Base-by-base conservation (phyloP, 1,140 invertebrate genomes). In the Bombus turneri region DNA sequence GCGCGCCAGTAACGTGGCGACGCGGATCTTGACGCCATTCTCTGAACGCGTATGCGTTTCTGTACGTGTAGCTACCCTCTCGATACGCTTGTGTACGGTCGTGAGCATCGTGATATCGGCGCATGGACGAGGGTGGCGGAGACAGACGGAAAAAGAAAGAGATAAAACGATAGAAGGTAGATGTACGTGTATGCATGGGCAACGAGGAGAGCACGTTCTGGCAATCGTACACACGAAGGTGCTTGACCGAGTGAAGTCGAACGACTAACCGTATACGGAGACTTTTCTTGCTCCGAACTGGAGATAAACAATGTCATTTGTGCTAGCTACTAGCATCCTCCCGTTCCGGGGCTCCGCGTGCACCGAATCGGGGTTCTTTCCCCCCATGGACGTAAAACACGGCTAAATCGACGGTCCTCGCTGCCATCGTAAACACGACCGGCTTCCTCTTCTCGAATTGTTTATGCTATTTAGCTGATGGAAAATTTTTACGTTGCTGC, bases 11-110 rank as follows among this genome's bases (percentile, higher is more conserved):
- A 89, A 86, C 86, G 85, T 91, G 92, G 91, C 92, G 92, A 92
- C 92, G 91, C 87, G 87, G 90, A 88, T 93, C 92, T 92, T 93
- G 92, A 93, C 92, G 92, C 92, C 92, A 89, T 90, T 92, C 86
- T 87, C 73, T 83, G 87, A 75, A 90, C 87, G 66, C 76, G 83
- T 87, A n/a, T 34, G 75, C 78, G 77, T 53, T 5, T 62, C 28
- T 64, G 34, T 79, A 66, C 39, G 71, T 83, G 68, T 53, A 62
- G 5, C 43, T 81, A 73, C 78, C 66, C 76, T 62, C 57, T 41
- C 59, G 83, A 69, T 78, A 39, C 41, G 68, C 18, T 34, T 64
- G 62, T 69, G 39, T 64, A n/a, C 25, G 64, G 6, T 34, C 31
- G 31, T 18, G 12, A 34, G 47, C 66, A 39, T 66, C 66, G 68